A percentile compares a stretch with the other conserved stretches of the same genome.
phyloP scores from a whole-genome alignment of 2,888 invertebrate species.

The Campopleginae sp. region DNA sequence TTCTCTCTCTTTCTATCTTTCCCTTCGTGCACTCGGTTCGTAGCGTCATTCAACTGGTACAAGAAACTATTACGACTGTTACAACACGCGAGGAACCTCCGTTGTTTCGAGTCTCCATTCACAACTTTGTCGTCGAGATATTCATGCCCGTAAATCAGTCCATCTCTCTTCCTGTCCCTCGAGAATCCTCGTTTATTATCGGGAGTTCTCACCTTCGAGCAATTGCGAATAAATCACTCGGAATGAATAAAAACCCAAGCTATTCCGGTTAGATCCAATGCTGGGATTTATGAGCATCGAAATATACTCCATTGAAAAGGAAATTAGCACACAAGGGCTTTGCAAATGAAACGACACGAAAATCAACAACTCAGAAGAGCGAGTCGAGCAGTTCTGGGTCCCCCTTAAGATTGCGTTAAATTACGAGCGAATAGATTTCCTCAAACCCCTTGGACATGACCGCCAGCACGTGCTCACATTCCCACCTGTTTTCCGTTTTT shows the following conservation, averaged over 20 bases:
- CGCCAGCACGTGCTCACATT: too few relatives aligned
- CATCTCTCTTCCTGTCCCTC: conserved; percentile 26
- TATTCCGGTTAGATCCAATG: neutral
- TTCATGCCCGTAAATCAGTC: conserved; percentile 30
- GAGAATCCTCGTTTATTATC: conserved; percentile 12
- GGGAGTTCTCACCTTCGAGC: conserved; percentile 3
- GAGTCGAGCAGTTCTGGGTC: too few relatives aligned
- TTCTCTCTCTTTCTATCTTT: conserved; percentile 1
- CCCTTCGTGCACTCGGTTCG: conserved; percentile 47
- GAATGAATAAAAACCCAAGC: conserved; percentile 3
- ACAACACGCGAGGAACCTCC: conserved; percentile 73
- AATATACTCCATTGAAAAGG: neutral
- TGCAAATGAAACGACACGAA: neutral
- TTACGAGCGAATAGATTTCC: neutral
- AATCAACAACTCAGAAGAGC: too few relatives aligned
- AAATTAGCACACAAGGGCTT: neutral
- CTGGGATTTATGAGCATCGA: neutral
- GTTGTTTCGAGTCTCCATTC: conserved; percentile 74
- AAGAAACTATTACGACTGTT: conserved; percentile 77
- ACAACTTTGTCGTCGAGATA: conserved; percentile 65
- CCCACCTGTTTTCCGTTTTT: too few relatives aligned
- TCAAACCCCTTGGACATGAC: neutral
- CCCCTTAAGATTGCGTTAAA: too few relatives aligned
- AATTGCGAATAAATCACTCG: neutral
- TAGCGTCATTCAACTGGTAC: conserved; percentile 71